Evolutionary conservation across 2,888 invertebrate species (phyloP), one percentile per base, ranked within the genome.

Genomic region (Noctua pronuba): DNA sequence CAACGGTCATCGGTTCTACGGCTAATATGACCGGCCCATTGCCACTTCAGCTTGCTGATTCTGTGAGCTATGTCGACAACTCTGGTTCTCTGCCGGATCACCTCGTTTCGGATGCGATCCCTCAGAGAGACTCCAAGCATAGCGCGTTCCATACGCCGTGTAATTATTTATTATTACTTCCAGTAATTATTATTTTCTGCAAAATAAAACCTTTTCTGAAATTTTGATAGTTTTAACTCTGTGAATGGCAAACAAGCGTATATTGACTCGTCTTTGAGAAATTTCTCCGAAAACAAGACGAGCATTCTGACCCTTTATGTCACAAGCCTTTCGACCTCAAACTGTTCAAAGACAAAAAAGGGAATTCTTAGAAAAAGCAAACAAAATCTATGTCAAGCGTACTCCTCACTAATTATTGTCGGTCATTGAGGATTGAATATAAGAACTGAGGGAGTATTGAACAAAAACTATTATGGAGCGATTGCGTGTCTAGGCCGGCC

Each of bases 391-490:
- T 55, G 8, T 11, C 7, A 68, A 67, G 1, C 41, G 1, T 21
- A 24, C 21, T 2, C 8, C 16, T 16, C 3, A 65, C 24, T 73
- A 49, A 79, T 35, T 10, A 24, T 13, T 72, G n/a, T 18, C 41
- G n/a, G 41, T 65, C 72, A 72, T 46, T 38, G 18, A 13, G 44
- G 55, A 65, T 49, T 35, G 31, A 80, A 65, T 46, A 44, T 31
- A 73, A 80, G 24, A 80, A 79, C 64, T 52, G 5, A 55, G 2
- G 44, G 28, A 65, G 31, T 80, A 28, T 66, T 18, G 35, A 49
- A 35, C 79, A 80, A 79, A 79, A 79, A 73, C 65, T 58, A 49
- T 58, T 28, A 79, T 58, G 31, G 10, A 58, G 35, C 7, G 16
- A 80, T 80, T 58, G 73, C 79, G 49, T 79, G 73, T 28, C 31